Base-by-base conservation (phyloP, 2,113 vertebrate genomes). In the Sapayoa aenigma region DNA sequence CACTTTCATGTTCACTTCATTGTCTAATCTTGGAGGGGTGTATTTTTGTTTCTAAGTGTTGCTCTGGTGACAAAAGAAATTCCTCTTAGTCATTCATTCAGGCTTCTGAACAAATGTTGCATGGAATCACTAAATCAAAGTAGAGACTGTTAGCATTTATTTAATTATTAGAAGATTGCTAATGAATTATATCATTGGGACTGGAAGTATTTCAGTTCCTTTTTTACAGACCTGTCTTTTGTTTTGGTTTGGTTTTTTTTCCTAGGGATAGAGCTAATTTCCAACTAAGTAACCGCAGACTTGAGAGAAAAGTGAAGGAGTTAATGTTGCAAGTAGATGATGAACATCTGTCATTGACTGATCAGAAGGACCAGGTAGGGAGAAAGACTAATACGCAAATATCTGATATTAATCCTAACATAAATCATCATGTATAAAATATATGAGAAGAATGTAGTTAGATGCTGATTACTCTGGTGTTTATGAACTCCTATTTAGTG, bases 241-340 rank as follows among this genome's bases (percentile, higher is more conserved):
- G 12, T 80, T 62, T 82, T 47, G 46, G 4, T 44, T 74, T 86
- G 23, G 27, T 0, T 44, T 46, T 92, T 91, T 78, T 47, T 17
- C 56, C 53, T 94, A 99, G 99, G 97, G 99, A 99, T 58, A 98
- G 99, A 55, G 98, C 98, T 58, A 99, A 98, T 97, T 98, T 99
- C 63, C 99, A 99, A 87, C 94, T 99, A 90, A 98, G 77, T 86
- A 99, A 99, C 96, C 99, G 99, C 52, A 97, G 99, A 74, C 98
- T 99, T 85, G 99, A 99, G 91, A 98, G 99, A 93, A 99, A 98
- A 94, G 99, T 99, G 52, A 99, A 99, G 96, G 99, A 99, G 95
- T 98, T 99, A 97, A 97, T 99, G 98, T 98, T 99, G 98, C 99
- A 99, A 96, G 98, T 99, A 77, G 99, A 99, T 55, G 99, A 99